Conservation (phyloP, 2,888 invertebrate genomes). For the Drosophila pullipes region DNA sequence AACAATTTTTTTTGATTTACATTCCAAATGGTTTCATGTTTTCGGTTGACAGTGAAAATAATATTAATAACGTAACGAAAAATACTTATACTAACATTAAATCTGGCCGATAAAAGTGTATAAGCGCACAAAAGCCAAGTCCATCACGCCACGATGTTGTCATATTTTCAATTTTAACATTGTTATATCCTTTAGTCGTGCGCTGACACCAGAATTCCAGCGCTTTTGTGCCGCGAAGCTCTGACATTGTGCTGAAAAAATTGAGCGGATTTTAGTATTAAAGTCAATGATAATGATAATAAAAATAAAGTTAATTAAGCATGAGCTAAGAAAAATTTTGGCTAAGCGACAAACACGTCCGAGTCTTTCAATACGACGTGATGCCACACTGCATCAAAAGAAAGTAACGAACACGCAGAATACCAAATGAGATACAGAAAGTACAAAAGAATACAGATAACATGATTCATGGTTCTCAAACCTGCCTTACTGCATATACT, state of each 20-base stretch:
- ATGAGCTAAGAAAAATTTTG: neutral
- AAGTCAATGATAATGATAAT: neutral
- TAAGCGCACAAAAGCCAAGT: conserved; percentile 97
- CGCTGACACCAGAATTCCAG: conserved; percentile 96
- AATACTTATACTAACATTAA: conserved; percentile 92
- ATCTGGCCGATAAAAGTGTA: conserved; percentile 97
- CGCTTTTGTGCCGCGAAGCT: conserved; percentile 94
- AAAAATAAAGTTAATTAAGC: too few species aligned
- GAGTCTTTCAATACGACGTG: neutral
- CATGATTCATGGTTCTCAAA: neutral
- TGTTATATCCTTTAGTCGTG: conserved; percentile 94
- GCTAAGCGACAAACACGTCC: neutral
- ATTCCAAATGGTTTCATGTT: neutral
- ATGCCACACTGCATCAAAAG: neutral
- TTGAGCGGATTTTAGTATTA: neutral
- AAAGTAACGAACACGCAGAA: neutral
- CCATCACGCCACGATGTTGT: conserved; percentile 98
- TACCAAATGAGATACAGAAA: neutral
- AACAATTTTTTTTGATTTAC: neutral
- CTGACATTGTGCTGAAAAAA: conserved; percentile 84
- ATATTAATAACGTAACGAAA: neutral
- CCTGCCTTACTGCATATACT: neutral
- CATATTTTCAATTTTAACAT: conserved; percentile 97
- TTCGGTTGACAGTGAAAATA: neutral
- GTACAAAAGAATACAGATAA: neutral